Percentiles rank a stretch among this genome's conserved stretches.
phyloP scores from a whole-genome alignment of 2,888 invertebrate species.

The Drosophila anomelani region DNA sequence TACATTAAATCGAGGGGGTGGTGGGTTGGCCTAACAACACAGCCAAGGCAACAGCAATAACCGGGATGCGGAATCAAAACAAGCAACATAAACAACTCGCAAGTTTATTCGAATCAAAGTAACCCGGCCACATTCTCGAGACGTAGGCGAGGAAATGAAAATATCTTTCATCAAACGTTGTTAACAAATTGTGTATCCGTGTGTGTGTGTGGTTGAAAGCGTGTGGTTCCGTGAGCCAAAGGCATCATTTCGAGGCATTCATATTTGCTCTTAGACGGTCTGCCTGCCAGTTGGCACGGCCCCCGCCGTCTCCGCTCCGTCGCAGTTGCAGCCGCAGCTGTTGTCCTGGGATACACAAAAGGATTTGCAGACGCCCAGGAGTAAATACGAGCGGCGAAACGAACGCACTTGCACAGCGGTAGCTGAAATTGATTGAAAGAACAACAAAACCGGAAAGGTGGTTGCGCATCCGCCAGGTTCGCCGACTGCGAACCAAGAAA shows the following conservation, averaged over 20 bases:
- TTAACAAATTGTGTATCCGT: constrained; percentile 59
- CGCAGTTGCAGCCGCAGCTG: constrained; percentile 55
- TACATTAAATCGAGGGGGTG: constrained; percentile 58
- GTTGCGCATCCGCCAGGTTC: constrained; percentile 20
- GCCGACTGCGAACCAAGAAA: constrained; percentile 14
- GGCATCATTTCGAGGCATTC: constrained; percentile 58
- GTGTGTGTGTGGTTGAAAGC: constrained; percentile 12
- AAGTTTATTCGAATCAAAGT: constrained; percentile 59
- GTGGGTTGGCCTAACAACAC: constrained; percentile 58
- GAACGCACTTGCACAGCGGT: constrained; percentile 59
- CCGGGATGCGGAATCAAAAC: constrained; percentile 24
- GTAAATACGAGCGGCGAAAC: constrained; percentile 49
- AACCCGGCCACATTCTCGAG: constrained; percentile 40
- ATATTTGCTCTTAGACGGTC: constrained; percentile 56
- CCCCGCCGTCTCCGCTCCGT: constrained; percentile 12
- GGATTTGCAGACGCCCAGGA: constrained; percentile 62
- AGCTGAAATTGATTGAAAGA: constrained; percentile 73
- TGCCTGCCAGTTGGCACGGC: constrained; percentile 25
- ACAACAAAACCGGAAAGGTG: constrained; percentile 56
- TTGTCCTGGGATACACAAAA: constrained; percentile 76
- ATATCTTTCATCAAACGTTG: constrained; percentile 52
- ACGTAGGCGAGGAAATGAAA: constrained; percentile 49
- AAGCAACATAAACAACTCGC: constrained; percentile 23
- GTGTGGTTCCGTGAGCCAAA: constrained; percentile 17
- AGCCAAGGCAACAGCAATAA: constrained; percentile 58